A percentile compares a stretch with the other conserved stretches of the same genome.
Evolutionary conservation across 1,140 invertebrate species (phyloP).

Genomic region (Luehdorfia chinensis): DNA sequence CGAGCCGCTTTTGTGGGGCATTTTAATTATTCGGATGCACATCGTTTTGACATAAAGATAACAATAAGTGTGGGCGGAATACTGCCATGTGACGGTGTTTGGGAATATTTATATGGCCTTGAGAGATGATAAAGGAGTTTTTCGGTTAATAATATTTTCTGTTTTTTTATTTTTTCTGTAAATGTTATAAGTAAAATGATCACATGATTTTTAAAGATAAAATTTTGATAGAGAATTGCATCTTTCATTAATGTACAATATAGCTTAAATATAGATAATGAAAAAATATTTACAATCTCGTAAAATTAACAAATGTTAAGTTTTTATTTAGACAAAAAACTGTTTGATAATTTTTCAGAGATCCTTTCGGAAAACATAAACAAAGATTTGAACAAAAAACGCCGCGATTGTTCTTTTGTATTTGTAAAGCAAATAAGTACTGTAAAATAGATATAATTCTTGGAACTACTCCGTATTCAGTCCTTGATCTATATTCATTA

Average conservation of each 20-base stretch:
- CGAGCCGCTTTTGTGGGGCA: constrained; percentile 34
- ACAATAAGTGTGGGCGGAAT: constrained; percentile 54
- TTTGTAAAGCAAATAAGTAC: too few species aligned
- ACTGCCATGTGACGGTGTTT: constrained; percentile 58
- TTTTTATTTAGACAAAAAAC: too few species aligned
- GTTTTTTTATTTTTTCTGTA: background rate
- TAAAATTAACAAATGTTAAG: too few species aligned
- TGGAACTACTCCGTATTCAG: too few species aligned
- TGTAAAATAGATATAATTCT: too few species aligned
- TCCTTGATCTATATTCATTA: too few species aligned
- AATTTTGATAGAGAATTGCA: background rate
- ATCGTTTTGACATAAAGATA: constrained; percentile 53
- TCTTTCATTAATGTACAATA: background rate
- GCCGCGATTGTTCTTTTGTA: too few species aligned
- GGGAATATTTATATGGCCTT: constrained; percentile 45
- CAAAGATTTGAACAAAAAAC: too few species aligned
- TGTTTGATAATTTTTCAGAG: too few species aligned
- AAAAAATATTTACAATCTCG: too few species aligned
- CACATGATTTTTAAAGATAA: background rate
- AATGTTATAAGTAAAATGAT: background rate
- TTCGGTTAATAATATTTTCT: constrained; percentile 15
- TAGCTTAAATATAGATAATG: too few species aligned
- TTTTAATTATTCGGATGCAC: constrained; percentile 34
- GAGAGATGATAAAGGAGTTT: constrained; percentile 31
- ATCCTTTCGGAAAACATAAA: too few species aligned